These are phyloP conservation scores for Enteromius thamalakanensis DNA, from an alignment of 2,797 vertebrate genomes.

Conservation along the genomic window DNA sequence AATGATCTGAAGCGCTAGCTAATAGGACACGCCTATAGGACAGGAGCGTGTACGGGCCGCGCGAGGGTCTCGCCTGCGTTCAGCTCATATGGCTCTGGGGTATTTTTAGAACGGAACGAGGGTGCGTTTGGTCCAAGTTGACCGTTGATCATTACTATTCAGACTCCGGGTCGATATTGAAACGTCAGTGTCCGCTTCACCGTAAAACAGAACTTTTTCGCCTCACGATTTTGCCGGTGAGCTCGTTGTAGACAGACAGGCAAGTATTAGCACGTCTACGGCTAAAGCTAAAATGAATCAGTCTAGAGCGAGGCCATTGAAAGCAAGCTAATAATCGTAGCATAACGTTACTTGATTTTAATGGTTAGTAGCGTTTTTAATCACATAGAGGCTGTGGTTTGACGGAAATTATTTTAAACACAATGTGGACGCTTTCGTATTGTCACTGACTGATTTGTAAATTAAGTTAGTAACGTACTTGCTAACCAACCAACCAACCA, in stretches of 20 bases:
- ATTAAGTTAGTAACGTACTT: not conserved
- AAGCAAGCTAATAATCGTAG: constrained; percentile 4
- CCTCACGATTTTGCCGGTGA: not conserved
- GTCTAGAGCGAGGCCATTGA: constrained; percentile 9
- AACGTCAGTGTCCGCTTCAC: not conserved
- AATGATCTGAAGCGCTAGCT: constrained; percentile 42
- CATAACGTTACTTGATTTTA: not conserved
- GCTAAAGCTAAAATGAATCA: constrained; percentile 48
- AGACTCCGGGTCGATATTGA: not conserved
- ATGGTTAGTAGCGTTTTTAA: not conserved
- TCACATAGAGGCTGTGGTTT: not conserved
- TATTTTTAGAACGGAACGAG: constrained; percentile 66
- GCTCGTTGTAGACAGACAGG: constrained; percentile 30
- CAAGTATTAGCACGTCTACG: constrained; percentile 29
- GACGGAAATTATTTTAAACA: not conserved
- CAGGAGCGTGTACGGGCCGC: constrained; percentile 58
- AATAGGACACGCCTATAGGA: constrained; percentile 76
- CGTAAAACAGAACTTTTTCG: constrained; percentile 26
- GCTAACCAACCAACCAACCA: not conserved
- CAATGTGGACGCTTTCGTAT: not conserved
- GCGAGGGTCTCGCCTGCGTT: constrained; percentile 48
- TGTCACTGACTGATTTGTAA: not conserved
- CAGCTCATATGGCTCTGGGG: constrained; percentile 50
- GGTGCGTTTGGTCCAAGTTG: constrained; percentile 43
- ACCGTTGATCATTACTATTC: constrained; percentile 26